These are phyloP conservation scores for Rhodophaea formosa DNA, from an alignment of 2,888 invertebrate species.

Conservation along the genomic window DNA sequence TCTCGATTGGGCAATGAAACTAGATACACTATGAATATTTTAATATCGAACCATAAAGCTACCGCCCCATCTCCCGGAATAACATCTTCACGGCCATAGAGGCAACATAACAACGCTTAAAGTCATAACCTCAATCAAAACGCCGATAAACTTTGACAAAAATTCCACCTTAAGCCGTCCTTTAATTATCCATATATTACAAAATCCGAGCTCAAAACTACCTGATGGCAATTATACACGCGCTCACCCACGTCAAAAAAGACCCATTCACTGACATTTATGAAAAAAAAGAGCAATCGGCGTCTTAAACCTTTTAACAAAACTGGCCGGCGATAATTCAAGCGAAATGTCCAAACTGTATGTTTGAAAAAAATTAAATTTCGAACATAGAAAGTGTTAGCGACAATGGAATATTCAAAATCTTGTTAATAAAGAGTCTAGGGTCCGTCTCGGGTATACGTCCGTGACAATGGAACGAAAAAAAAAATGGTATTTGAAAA, in stretches of 20 bases:
- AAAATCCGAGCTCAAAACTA: constrained; percentile 67
- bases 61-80: constrained; percentile 58
- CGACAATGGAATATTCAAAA: constrained; percentile 79
- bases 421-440: constrained; percentile 79
- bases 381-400: constrained; percentile 79
- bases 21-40: constrained; percentile 48
- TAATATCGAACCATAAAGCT: constrained; percentile 67
- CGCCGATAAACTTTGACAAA: constrained; percentile 79
- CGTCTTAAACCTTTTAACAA: constrained; percentile 75
- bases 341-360: constrained; percentile 78
- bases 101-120: constrained; percentile 35
- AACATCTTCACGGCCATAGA: constrained; percentile 56
- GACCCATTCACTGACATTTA: constrained; percentile 69
- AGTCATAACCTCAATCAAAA: constrained; percentile 80
- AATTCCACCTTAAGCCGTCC: constrained; percentile 78
- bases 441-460: constrained; percentile 52
- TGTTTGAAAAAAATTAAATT: constrained; percentile 59
- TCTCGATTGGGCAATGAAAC: constrained; percentile 54
- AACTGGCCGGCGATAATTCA: constrained; percentile 79
- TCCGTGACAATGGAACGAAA: constrained; percentile 49
- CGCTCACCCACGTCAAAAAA: constrained; percentile 78
- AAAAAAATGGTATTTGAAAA: constrained; percentile 62
- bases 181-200: constrained; percentile 81
- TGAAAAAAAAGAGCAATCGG: constrained; percentile 65
- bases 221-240: constrained; percentile 79